Base-by-base conservation (phyloP, 2,113 vertebrate genomes). In the Riparia riparia region DNA sequence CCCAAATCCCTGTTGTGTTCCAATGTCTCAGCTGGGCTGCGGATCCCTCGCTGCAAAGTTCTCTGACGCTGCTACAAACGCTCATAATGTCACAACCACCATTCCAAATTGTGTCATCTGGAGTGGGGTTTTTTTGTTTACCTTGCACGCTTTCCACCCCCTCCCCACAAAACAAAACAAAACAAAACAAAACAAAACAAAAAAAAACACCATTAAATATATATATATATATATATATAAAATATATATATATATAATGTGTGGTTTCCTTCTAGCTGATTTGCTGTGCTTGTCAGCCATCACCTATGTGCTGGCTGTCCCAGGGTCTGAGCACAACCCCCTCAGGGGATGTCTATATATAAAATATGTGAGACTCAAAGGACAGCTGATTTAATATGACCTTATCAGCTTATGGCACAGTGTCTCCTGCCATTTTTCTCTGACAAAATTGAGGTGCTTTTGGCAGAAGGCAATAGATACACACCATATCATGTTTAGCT, bases 301-400 rank as follows among this genome's bases (percentile, higher is more conserved):
- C 94, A 96, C 87, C 94, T 93, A 32, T 58, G 66, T 70, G 82
- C 63, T 91, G 83, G 73, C 81, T 87, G 64, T 94, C 66, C 87
- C 53, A 76, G 66, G 70, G 45, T 77, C 92, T 90, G 93, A 63
- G 12, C 45, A 91, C 87, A 94, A 44, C 78, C 42, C 86, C 95
- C 95, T 73, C 60, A 41, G 96, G 95, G 89, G 18, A 80, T 73
- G 79, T 17, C 91, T 95, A 82, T 72, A 85, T 87, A 87, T 93
- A 94, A 96, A 97, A 94, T 89, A 94, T 34, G 93, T 96, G 94
- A 97, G 91, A 90, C 90, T 90, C 90, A n/a, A 96, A 8, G 83
- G 96, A 96, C 95, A 96, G 84, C 58, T 96, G 95, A 97, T 95
- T 96, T 96, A 96, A 96, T 96, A 94, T 96, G 96, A 97, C 96